Evolutionary conservation across 2,113 vertebrate genomes (phyloP).

Genomic region (Reinhardtius hippoglossoides): DNA sequence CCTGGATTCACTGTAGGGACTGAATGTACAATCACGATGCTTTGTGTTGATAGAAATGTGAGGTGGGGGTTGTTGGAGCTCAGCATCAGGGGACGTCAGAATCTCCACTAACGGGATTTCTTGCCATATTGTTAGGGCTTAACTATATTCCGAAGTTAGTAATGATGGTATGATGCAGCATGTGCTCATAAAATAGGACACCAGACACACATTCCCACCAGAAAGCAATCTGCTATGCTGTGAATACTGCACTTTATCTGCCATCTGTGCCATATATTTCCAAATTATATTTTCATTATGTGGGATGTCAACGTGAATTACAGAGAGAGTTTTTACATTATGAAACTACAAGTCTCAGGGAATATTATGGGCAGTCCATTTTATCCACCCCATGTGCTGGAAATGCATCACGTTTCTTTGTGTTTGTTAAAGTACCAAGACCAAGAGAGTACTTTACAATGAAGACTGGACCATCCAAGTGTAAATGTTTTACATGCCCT

Average conservation of each 20-base stretch:
- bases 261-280: constrained; percentile 68
- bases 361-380: constrained; percentile 7
- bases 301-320: constrained; percentile 45
- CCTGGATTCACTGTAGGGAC: not conserved
- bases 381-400: constrained; percentile 7
- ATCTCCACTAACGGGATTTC: constrained; percentile 60
- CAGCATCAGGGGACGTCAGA: constrained; percentile 38
- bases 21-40: constrained; percentile 15
- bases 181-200: constrained; percentile 69
- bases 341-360: constrained; percentile 17
- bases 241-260: constrained; percentile 53
- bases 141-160: constrained; percentile 56
- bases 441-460: not conserved
- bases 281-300: constrained; percentile 53
- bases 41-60: constrained; percentile 26
- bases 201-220: constrained; percentile 52
- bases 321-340: constrained; percentile 20
- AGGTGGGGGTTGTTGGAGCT: not conserved
- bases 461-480: not conserved
- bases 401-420: not conserved
- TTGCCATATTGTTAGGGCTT: constrained; percentile 60
- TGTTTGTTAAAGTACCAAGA: not conserved
- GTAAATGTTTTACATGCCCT: not conserved
- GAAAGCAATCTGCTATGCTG: constrained; percentile 70
- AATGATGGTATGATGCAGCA: constrained; percentile 57